phyloP scores from a whole-genome alignment of 2,113 vertebrate genomes.

The Leptobrachium leishanense region DNA sequence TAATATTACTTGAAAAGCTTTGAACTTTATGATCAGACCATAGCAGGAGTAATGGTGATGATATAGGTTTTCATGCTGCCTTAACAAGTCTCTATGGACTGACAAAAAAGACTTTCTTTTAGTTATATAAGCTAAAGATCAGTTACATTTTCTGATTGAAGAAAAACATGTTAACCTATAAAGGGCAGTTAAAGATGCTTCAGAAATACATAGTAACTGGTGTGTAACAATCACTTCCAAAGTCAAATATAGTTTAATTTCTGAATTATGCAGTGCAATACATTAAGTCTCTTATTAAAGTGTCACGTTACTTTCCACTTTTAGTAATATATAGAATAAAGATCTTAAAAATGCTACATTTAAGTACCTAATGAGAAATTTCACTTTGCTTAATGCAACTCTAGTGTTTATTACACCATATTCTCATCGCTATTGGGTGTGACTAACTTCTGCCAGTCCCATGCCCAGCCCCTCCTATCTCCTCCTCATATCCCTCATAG shows the following conservation, averaged over 20 bases:
- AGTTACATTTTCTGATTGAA: conserved; percentile 32
- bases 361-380: too few relatives aligned
- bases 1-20: conserved; percentile 40
- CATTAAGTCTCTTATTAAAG: too few relatives aligned
- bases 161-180: conserved; percentile 30
- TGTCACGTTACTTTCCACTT: too few relatives aligned
- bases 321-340: too few relatives aligned
- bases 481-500: too few relatives aligned
- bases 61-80: conserved; percentile 42
- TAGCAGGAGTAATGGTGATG: conserved; percentile 37
- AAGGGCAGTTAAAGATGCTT: conserved; percentile 9
- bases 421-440: too few relatives aligned
- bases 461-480: too few relatives aligned
- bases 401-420: too few relatives aligned
- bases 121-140: conserved; percentile 44
- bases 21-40: conserved; percentile 47
- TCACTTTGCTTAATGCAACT: too few relatives aligned
- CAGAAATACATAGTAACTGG: background rate
- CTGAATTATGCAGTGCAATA: background rate
- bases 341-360: too few relatives aligned
- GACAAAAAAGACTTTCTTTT: conserved; percentile 42
- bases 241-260: conserved; percentile 20
- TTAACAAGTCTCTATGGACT: conserved; percentile 40
- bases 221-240: conserved; percentile 21
- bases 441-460: too few relatives aligned